Percentiles rank a stretch among this genome's conserved stretches.
Conservation (phyloP, 2,113 vertebrate species). For the Desmodus rotundus region DNA sequence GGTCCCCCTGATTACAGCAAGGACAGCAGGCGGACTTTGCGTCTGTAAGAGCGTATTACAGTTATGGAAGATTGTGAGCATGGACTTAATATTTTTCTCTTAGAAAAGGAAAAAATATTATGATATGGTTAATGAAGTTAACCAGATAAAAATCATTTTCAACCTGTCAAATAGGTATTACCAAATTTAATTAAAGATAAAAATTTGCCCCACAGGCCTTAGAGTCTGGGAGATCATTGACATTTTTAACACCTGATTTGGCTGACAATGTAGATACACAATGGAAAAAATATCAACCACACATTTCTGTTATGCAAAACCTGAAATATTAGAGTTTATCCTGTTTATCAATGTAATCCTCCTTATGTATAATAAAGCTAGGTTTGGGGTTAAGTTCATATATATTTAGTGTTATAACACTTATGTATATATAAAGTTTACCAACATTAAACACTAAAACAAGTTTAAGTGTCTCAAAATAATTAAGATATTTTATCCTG, state of each 20-base stretch:
- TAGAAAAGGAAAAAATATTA: background rate
- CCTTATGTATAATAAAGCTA: background rate
- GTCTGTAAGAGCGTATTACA: background rate
- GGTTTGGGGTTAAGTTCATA: background rate
- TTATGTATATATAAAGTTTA: background rate
- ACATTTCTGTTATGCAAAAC: background rate
- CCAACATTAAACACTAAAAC: constrained; percentile 7
- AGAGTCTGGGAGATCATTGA: background rate
- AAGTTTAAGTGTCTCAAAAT: background rate
- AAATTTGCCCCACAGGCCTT: background rate
- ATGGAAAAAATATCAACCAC: background rate
- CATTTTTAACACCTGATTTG: background rate
- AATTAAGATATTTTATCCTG: background rate
- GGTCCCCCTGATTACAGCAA: too few relatives aligned
- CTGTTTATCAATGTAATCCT: background rate
- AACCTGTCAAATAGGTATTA: background rate
- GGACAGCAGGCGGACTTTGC: background rate
- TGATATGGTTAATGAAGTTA: background rate
- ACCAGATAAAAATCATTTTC: background rate
- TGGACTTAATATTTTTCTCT: background rate
- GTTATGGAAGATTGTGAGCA: background rate
- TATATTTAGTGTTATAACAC: background rate
- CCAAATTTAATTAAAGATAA: background rate
- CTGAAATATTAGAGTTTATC: background rate
- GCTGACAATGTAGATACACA: background rate